Conservation (phyloP, 2,888 invertebrate genomes). For the Thereva nobilitata region DNA sequence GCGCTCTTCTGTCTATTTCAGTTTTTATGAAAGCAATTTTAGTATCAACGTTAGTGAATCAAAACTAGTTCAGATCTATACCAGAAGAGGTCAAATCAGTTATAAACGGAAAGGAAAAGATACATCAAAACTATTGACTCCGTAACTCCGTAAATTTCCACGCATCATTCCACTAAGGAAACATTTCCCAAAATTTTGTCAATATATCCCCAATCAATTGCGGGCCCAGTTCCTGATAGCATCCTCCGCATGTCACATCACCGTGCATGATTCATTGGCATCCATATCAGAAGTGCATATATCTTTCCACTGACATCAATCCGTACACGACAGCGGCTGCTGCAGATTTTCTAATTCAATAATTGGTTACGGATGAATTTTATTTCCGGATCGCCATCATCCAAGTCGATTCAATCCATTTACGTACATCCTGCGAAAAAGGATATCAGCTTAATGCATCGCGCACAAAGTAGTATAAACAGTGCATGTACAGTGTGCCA, state of each 20-base stretch:
- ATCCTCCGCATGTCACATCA: slow-evolving; percentile 15
- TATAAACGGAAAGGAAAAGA: no score
- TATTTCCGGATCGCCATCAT: slow-evolving; percentile 38
- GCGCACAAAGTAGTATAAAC: no score
- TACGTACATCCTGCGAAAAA: slow-evolving; percentile 29
- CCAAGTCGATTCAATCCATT: slow-evolving; percentile 19
- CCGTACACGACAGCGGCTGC: not conserved
- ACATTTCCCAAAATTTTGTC: slow-evolving; percentile 12
- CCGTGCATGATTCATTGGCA: slow-evolving; percentile 30
- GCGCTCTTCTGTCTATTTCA: no score
- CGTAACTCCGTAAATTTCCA: no score
- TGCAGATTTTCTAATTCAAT: slow-evolving; percentile 36
- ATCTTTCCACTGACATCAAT: slow-evolving; percentile 21
- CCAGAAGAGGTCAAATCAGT: no score
- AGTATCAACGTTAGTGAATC: no score
- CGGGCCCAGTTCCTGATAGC: slow-evolving; percentile 23
- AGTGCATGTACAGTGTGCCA: no score
- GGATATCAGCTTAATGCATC: slow-evolving; percentile 31
- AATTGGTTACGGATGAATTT: slow-evolving; percentile 42
- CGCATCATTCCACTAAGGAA: slow-evolving; percentile 1
- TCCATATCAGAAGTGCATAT: slow-evolving; percentile 30
- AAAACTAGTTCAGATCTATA: no score
- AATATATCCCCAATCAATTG: slow-evolving; percentile 22
- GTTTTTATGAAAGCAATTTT: no score
- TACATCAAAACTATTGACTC: no score